phyloP scores from a whole-genome alignment of 2,113 vertebrate genomes.

The Murina feae region DNA sequence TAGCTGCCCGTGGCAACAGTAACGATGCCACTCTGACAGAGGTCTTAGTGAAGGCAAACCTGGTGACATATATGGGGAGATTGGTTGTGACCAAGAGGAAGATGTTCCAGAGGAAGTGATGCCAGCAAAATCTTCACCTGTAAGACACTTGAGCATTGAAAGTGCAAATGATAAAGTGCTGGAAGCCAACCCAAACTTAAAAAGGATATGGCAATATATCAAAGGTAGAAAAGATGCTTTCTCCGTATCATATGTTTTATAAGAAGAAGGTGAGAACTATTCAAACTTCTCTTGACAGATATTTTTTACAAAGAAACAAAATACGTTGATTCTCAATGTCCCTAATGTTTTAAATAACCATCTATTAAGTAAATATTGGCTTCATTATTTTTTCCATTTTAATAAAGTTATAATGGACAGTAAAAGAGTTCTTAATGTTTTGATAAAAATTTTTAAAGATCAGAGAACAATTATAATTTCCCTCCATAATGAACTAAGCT shows the following conservation, averaged over 20 bases:
- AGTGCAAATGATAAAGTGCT: neutral
- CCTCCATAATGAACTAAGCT: neutral
- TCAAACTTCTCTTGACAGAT: neutral
- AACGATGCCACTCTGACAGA: neutral
- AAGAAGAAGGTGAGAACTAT: neutral
- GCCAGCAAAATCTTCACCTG: neutral
- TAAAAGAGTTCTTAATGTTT: neutral
- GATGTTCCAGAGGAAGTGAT: neutral
- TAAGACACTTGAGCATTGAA: neutral
- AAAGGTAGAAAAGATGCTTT: neutral
- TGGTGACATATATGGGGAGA: neutral
- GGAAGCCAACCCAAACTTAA: neutral
- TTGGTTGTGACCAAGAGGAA: neutral
- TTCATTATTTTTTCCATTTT: neutral
- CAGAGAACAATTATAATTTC: neutral
- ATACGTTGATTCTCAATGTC: neutral
- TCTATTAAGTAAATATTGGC: neutral
- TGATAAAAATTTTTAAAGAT: neutral
- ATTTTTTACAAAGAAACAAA: neutral
- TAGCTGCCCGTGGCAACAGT: rapidly evolving
- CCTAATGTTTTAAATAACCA: neutral
- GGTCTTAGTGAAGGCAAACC: neutral
- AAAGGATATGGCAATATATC: neutral
- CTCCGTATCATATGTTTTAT: neutral
- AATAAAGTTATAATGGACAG: neutral